Conservation (phyloP, 2,113 vertebrate genomes). For the Condylura cristata region DNA sequence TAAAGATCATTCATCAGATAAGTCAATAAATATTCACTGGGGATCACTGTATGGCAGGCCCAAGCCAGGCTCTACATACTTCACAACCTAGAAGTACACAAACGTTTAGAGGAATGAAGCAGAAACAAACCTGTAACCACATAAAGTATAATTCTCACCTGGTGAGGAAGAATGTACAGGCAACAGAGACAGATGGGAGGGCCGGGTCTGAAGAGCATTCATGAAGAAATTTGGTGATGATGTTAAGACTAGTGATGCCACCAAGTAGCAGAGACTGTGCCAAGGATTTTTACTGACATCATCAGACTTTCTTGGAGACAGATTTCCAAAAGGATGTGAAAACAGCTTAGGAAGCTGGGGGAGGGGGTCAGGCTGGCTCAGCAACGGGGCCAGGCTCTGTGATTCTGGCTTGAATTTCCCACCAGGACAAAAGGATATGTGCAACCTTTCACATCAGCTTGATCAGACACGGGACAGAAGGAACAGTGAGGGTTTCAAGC, state of each 20-base stretch:
- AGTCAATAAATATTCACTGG: background rate
- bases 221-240: background rate
- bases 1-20: background rate
- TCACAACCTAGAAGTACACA: background rate
- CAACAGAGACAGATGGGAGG: background rate
- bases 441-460: background rate
- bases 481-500: background rate
- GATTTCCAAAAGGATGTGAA: background rate
- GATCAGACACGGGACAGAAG: background rate
- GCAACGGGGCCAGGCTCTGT: too few species aligned
- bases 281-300: background rate
- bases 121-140: background rate
- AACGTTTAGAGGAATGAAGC: background rate
- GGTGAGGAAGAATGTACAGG: background rate
- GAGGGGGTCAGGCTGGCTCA: background rate
- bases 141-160: background rate
- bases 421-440: background rate
- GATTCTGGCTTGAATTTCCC: background rate
- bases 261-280: background rate
- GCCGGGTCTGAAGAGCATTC: too few species aligned
- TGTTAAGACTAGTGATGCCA: background rate
- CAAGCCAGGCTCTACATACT: too few species aligned
- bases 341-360: background rate
- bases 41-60: too few species aligned
- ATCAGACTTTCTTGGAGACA: background rate